These are phyloP conservation scores for Hemistola chrysoprasaria DNA, from an alignment of 2,888 invertebrate species.

Conservation along the genomic window DNA sequence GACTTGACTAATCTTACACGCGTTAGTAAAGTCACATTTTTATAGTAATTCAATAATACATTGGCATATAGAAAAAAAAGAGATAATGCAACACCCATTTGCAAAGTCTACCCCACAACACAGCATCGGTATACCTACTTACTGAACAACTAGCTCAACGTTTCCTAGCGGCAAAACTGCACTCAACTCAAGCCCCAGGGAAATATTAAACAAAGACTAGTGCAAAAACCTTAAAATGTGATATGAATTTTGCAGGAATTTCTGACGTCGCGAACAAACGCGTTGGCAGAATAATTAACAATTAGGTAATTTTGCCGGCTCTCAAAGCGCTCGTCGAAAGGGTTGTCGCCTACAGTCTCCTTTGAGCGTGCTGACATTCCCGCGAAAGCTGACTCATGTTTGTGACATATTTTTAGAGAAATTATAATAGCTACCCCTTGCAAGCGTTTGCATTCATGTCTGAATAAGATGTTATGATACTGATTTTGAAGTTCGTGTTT, in stretches of 20 bases:
- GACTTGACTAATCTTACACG: too few relatives aligned
- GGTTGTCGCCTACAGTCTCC: conserved; percentile 38
- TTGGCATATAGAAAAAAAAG: too few relatives aligned
- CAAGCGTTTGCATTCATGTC: too few relatives aligned
- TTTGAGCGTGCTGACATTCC: conserved; percentile 24
- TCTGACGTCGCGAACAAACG: conserved; percentile 25
- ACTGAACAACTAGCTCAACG: too few relatives aligned
- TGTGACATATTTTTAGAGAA: conserved; percentile 25
- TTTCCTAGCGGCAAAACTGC: too few relatives aligned
- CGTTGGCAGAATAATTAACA: conserved; percentile 45
- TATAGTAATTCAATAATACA: too few relatives aligned
- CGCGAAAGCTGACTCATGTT: conserved; percentile 16
- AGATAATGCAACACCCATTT: too few relatives aligned
- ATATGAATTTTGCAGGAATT: conserved; percentile 15
- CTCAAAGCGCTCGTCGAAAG: conserved; percentile 37
- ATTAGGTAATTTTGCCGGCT: conserved; percentile 41
- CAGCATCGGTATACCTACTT: too few relatives aligned
- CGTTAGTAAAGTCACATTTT: too few relatives aligned
- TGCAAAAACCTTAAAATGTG: conserved; percentile 19
- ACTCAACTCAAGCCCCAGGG: background rate
- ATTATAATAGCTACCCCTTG: background rate
- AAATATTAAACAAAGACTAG: conserved; percentile 6
- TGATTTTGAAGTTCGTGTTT: too few relatives aligned
- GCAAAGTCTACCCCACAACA: too few relatives aligned
- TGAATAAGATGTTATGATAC: too few relatives aligned